A percentile compares a stretch with the other conserved stretches of the same genome.
Conservation (phyloP, 2,797 vertebrate species). For the Falco columbarius region DNA sequence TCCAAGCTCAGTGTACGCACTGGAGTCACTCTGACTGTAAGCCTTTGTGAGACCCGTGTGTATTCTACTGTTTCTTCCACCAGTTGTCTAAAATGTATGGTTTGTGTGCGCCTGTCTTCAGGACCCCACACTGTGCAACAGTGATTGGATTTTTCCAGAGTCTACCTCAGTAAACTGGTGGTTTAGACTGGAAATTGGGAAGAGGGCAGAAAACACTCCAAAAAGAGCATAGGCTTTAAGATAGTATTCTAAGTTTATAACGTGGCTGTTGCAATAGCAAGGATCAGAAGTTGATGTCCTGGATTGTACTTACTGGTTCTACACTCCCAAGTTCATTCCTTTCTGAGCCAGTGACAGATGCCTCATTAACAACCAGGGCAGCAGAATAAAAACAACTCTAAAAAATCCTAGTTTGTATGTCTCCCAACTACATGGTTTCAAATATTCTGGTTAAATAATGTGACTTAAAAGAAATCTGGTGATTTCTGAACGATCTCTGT, state of each 20-base stretch:
- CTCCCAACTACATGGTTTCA: not conserved
- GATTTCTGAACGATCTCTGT: not conserved
- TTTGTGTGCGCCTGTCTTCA: not conserved
- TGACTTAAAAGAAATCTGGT: not conserved
- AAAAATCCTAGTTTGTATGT: not conserved
- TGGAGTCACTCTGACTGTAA: not conserved
- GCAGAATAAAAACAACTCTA: slow-evolving; percentile 10
- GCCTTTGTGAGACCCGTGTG: fast-evolving
- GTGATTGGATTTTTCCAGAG: not conserved
- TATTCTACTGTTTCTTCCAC: not conserved
- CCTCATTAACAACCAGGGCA: not conserved
- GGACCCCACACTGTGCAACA: not conserved
- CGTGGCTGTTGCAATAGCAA: not conserved
- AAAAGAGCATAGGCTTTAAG: not conserved
- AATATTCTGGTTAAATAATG: slow-evolving; percentile 11
- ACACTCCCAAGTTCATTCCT: not conserved
- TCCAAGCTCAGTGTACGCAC: not conserved
- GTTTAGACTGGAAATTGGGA: not conserved
- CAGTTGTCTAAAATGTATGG: not conserved
- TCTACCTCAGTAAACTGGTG: not conserved
- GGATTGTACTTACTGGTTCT: not conserved
- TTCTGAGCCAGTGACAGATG: not conserved
- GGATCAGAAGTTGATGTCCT: not conserved
- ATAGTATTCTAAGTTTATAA: not conserved
- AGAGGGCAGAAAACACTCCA: not conserved